Conservation (phyloP, 1,140 invertebrate species). For the Bombus fervidus region DNA sequence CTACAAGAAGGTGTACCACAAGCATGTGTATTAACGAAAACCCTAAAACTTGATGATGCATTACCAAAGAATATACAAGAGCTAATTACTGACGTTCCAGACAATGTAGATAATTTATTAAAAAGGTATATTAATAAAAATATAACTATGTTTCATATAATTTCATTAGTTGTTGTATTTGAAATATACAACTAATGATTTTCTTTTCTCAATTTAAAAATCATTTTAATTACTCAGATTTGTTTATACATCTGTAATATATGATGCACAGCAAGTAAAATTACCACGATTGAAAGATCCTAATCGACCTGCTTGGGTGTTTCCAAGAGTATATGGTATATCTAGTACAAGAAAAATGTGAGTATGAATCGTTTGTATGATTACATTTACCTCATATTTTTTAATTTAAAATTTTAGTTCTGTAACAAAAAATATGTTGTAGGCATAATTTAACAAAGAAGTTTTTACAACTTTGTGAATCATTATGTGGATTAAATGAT, state of each 20-base stretch:
- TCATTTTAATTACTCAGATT: constrained; percentile 76
- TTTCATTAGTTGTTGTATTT: not conserved
- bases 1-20: constrained; percentile 88
- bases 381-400: constrained; percentile 23
- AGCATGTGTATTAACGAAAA: constrained; percentile 89
- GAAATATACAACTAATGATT: not conserved
- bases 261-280: constrained; percentile 90
- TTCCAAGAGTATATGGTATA: constrained; percentile 89
- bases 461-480: constrained; percentile 88
- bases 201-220: not conserved
- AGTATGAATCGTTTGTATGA: constrained; percentile 68
- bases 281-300: constrained; percentile 88
- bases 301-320: constrained; percentile 87
- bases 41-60: constrained; percentile 85
- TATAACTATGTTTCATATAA: not conserved
- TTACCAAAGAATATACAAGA: constrained; percentile 84
- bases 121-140: constrained; percentile 73
- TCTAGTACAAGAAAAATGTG: constrained; percentile 88
- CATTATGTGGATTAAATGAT: constrained; percentile 82
- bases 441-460: constrained; percentile 88
- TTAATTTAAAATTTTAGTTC: constrained; percentile 34
- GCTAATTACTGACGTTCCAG: constrained; percentile 76
- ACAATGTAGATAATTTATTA: constrained; percentile 76
- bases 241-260: constrained; percentile 88
- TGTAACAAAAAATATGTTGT: constrained; percentile 43